Percentiles rank a stretch among this genome's conserved stretches.
Conservation (phyloP, 1,140 invertebrate species). For the Cotesia chilonis region DNA sequence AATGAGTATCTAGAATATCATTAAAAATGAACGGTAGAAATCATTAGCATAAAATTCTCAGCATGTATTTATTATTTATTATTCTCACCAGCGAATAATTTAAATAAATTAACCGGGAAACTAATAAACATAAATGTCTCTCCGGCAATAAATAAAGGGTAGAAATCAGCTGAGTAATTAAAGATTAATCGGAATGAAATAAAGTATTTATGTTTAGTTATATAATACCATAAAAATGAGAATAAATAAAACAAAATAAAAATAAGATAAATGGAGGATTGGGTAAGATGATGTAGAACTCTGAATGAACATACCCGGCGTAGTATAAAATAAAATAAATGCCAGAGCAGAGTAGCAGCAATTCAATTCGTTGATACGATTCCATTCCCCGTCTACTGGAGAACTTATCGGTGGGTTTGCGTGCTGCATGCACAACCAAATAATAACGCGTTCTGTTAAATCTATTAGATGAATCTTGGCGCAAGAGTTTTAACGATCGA, state of each 20-base stretch:
- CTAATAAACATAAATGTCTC: no score
- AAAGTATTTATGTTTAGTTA: no score
- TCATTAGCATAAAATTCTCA: no score
- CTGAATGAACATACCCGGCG: slow-evolving; percentile 7
- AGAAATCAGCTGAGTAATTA: no score
- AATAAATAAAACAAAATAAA: no score
- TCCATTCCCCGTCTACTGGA: slow-evolving; percentile 12
- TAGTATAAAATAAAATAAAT: slow-evolving; percentile 20
- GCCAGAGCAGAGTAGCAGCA: slow-evolving; percentile 41
- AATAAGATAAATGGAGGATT: no score
- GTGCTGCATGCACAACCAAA: slow-evolving; percentile 59
- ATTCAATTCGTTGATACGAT: slow-evolving; percentile 51
- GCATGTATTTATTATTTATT: background rate
- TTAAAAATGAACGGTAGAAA: no score
- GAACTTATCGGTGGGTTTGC: slow-evolving; percentile 53
- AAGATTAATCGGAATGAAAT: no score
- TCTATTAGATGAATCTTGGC: slow-evolving; percentile 56
- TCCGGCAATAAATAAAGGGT: no score
- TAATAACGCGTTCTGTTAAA: slow-evolving; percentile 57
- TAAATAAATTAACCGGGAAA: no score
- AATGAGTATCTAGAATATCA: no score
- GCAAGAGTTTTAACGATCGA: slow-evolving; percentile 54
- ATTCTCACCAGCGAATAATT: background rate
- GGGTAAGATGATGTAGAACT: slow-evolving; percentile 8
- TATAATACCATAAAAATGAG: no score